These are phyloP conservation scores for Hydrozoanthus gracilis DNA, from an alignment of 92 coral and sea anemone genomes.

Conservation along the genomic window DNA sequence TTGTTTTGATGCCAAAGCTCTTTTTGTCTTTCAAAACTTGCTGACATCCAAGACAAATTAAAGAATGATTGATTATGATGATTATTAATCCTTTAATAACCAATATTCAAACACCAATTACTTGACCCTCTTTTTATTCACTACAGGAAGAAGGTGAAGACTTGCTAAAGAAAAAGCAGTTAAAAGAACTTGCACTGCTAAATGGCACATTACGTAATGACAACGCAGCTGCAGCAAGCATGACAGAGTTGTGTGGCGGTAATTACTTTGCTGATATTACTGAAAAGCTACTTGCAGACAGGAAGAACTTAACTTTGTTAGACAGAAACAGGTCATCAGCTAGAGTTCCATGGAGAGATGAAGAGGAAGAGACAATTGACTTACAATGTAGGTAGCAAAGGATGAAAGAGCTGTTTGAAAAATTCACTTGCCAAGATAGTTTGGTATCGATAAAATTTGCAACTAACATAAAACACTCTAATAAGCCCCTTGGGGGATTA, in stretches of 20 bases:
- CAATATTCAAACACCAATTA: neutral
- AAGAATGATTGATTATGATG: too few species aligned
- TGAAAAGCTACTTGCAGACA: neutral
- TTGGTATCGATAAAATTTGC: neutral
- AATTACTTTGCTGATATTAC: neutral
- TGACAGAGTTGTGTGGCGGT: slow-evolving; percentile 18
- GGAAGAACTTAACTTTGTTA: neutral
- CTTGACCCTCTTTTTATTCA: neutral
- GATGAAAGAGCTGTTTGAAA: neutral
- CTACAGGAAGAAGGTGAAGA: slow-evolving; percentile 96
- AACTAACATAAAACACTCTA: neutral
- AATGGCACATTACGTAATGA: slow-evolving; percentile 92
- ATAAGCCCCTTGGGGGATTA: too few species aligned
- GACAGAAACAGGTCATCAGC: neutral
- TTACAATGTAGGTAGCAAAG: neutral
- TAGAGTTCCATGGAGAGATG: neutral
- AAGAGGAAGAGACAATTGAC: neutral
- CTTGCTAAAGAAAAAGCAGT: slow-evolving; percentile 91
- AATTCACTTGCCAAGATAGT: too few species aligned
- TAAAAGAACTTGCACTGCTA: slow-evolving; percentile 87
- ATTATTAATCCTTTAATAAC: too few species aligned
- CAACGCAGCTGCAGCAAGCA: slow-evolving; percentile 61
- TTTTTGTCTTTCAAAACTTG: too few species aligned
- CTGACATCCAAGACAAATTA: too few species aligned
- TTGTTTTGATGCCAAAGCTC: too few species aligned